Conservation (phyloP, 2,113 vertebrate species). For the Sterna hirundo region DNA sequence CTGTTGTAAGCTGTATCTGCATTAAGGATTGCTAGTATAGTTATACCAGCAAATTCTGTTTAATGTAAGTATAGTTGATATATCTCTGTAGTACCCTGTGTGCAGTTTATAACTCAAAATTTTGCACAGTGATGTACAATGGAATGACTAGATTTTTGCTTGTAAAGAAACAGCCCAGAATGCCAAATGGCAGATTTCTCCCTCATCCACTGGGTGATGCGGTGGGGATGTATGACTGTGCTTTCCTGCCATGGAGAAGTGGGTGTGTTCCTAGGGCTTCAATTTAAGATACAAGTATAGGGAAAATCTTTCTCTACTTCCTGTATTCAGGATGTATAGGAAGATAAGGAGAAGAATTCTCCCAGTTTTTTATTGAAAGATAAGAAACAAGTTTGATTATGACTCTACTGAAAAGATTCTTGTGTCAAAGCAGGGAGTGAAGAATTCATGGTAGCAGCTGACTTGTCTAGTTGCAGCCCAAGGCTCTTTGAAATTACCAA, state of each 20-base stretch:
- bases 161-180: neutral
- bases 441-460: neutral
- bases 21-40: neutral
- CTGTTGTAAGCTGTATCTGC: neutral
- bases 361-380: neutral
- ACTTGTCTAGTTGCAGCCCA: neutral
- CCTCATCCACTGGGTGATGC: neutral
- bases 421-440: neutral
- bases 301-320: neutral
- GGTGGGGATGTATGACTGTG: fast-evolving
- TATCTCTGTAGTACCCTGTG: neutral
- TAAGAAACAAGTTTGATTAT: neutral
- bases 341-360: neutral
- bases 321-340: neutral
- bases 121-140: neutral
- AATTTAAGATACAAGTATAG: neutral
- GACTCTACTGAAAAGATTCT: neutral
- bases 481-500: neutral
- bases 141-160: neutral
- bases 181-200: neutral
- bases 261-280: neutral
- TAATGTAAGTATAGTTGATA: neutral
- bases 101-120: neutral
- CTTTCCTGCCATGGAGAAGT: neutral
- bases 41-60: neutral